These are phyloP conservation scores for Eugnorisma glareosa DNA, from an alignment of 2,888 invertebrate genomes.

Conservation along the genomic window DNA sequence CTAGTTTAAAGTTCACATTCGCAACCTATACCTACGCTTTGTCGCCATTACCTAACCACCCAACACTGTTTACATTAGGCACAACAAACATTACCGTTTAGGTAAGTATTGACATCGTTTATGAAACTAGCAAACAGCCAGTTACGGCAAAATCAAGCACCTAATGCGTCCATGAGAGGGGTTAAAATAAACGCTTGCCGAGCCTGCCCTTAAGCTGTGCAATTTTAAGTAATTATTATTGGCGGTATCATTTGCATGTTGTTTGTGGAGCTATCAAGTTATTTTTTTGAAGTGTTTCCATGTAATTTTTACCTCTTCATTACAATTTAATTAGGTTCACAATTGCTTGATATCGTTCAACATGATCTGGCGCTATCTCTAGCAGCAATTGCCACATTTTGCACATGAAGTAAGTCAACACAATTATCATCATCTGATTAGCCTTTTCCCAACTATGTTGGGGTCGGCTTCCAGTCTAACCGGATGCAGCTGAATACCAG, in stretches of 20 bases:
- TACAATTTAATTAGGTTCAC: not conserved
- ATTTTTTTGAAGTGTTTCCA: not conserved
- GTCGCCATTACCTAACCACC: not conserved
- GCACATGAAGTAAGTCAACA: not conserved
- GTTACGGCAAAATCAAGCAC: slow-evolving; percentile 35
- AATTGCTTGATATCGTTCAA: not conserved
- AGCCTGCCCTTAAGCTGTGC: slow-evolving; percentile 9
- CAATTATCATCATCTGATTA: no score
- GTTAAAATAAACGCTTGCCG: slow-evolving; percentile 36
- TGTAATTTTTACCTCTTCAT: not conserved
- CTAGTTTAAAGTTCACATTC: not conserved
- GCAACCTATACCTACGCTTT: not conserved
- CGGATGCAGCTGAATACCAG: no score
- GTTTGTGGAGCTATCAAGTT: not conserved
- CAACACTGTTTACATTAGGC: not conserved
- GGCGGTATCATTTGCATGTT: not conserved
- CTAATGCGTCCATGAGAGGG: slow-evolving; percentile 29
- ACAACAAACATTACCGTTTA: slow-evolving; percentile 8
- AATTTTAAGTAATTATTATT: slow-evolving; percentile 4
- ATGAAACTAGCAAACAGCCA: slow-evolving; percentile 21
- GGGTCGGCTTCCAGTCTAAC: no score
- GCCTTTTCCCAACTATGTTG: no score
- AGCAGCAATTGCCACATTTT: not conserved
- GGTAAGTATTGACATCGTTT: slow-evolving; percentile 17
- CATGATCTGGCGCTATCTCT: no score